A percentile compares a stretch with the other conserved stretches of the same genome.
Evolutionary conservation across 2,888 invertebrate species (phyloP).

Genomic region (Eutolmus rufibarbis): DNA sequence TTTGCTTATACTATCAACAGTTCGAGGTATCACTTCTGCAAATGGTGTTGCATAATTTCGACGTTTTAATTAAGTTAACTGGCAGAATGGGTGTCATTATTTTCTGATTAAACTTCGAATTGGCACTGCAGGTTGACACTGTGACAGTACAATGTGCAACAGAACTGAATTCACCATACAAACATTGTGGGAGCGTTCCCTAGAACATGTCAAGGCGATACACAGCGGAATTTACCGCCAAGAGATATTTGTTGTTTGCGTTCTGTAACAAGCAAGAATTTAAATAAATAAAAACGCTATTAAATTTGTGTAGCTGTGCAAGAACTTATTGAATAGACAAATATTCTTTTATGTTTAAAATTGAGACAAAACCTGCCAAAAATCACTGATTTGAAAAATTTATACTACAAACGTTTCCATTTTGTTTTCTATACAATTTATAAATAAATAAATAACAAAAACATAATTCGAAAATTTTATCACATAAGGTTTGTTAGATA

Average conservation of each 20-base stretch:
- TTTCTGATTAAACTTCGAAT: slow-evolving; percentile 20
- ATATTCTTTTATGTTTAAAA: too few species aligned
- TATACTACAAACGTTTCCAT: too few species aligned
- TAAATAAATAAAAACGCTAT: not conserved
- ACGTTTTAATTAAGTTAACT: slow-evolving; percentile 36
- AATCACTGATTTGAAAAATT: too few species aligned
- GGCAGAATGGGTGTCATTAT: slow-evolving; percentile 19
- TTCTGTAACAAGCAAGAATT: not conserved
- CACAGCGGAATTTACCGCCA: not conserved
- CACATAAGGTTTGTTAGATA: too few species aligned
- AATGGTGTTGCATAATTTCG: slow-evolving; percentile 35
- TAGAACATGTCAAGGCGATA: slow-evolving; percentile 7
- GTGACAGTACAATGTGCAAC: not conserved
- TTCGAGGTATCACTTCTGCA: not conserved
- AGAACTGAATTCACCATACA: not conserved
- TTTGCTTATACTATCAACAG: not conserved
- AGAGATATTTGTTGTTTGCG: not conserved
- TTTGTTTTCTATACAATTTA: too few species aligned
- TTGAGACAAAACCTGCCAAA: too few species aligned
- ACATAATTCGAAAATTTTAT: too few species aligned
- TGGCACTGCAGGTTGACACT: slow-evolving; percentile 18
- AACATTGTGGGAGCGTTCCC: slow-evolving; percentile 10
- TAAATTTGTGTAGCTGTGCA: not conserved
- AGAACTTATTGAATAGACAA: not conserved
- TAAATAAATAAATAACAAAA: too few species aligned